phyloP scores from a whole-genome alignment of 1,140 invertebrate genomes.

The Pseudomyrmex sp. region DNA sequence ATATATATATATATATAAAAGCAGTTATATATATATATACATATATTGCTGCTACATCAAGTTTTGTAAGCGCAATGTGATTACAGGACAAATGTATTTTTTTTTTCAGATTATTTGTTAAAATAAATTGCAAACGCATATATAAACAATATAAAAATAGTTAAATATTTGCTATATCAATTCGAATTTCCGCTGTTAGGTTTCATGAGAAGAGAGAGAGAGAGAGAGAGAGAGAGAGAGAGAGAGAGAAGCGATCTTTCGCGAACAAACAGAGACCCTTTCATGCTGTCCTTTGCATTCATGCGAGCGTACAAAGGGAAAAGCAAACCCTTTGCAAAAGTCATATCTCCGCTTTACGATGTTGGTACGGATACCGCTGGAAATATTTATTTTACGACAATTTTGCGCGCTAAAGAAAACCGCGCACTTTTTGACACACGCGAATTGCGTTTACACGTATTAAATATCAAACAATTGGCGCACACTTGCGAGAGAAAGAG shows the following conservation, averaged over 20 bases:
- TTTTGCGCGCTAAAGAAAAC: not conserved
- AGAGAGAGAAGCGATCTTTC: not conserved
- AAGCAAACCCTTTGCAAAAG: not conserved
- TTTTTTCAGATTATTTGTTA: too few species aligned
- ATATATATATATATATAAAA: too few species aligned
- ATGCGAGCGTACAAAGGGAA: not conserved
- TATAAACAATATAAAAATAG: too few species aligned
- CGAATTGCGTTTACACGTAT: not conserved
- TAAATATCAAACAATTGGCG: not conserved
- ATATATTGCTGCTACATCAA: too few species aligned
- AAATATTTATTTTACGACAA: constrained; percentile 17
- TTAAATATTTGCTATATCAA: too few species aligned
- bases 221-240: too few species aligned
- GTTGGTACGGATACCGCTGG: not conserved
- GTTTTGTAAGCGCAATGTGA: too few species aligned
- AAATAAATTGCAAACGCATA: too few species aligned
- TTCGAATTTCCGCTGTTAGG: not conserved
- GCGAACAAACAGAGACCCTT: not conserved
- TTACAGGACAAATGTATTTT: too few species aligned
- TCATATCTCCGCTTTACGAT: not conserved
- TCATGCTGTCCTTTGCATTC: not conserved
- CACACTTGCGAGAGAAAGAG: too few species aligned
- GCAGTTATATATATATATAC: too few species aligned
- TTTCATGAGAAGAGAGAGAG: not conserved
- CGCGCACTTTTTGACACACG: not conserved